phyloP scores from a whole-genome alignment of 1,140 invertebrate genomes.

The Polypedilum pembai region DNA sequence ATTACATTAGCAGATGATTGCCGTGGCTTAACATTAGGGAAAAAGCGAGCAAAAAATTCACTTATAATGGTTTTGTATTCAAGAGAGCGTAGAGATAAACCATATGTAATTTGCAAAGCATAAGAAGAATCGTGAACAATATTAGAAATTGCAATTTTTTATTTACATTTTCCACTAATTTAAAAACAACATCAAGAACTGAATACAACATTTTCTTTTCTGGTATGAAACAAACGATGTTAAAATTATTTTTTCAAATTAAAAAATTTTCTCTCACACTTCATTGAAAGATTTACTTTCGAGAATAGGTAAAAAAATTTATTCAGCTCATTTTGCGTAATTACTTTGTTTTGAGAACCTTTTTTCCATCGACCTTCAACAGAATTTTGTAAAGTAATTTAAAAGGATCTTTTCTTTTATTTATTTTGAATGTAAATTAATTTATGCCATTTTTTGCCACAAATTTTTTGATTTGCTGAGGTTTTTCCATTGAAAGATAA shows the following conservation, averaged over 20 bases:
- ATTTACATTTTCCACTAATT: no score
- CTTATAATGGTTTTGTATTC: no score
- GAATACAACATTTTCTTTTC: no score
- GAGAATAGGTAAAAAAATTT: neutral
- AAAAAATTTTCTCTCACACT: no score
- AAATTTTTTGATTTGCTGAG: neutral
- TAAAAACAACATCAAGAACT: no score
- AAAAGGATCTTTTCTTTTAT: neutral
- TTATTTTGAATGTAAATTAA: neutral
- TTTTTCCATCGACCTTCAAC: neutral
- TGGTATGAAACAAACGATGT: no score
- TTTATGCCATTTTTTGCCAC: neutral
- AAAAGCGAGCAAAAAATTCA: neutral
- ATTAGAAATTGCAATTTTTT: no score
- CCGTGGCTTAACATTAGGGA: neutral
- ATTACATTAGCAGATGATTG: slow-evolving; percentile 12
- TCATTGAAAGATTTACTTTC: no score
- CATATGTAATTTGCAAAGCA: no score
- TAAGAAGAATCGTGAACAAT: no score
- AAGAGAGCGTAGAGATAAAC: no score
- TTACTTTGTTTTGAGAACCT: neutral
- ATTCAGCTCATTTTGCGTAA: neutral
- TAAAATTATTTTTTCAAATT: no score
- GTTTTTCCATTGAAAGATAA: neutral
- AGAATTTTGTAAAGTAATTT: neutral